Evolutionary conservation across 2,888 invertebrate species (phyloP), one percentile per base, ranked within the genome.

Genomic region (Agriopis marginaria): DNA sequence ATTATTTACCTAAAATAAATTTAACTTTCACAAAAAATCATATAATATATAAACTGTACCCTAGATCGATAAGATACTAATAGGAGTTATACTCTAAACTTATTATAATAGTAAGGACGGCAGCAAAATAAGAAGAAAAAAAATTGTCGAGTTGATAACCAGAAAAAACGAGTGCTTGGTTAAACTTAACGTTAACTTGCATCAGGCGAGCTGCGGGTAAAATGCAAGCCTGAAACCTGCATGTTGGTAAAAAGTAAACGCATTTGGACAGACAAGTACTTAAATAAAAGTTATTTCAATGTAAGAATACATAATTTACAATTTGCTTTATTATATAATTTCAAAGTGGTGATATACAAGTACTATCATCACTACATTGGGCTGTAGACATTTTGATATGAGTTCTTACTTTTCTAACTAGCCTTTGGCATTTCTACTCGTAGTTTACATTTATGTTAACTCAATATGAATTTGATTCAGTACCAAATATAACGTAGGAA

Each of bases 371-470:
- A 59, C 74, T 42, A 53, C 11, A 32, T 63, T 56, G 49, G 62
- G 32, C 32, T 58, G 12, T 64, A 51, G 45, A 70, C 72, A 72
- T 73, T 75, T 73, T 89, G 89, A 89, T 89, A 89, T 89, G 89
- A 85, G 69, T 82, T 63, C 70, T 77, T 83, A 86, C 80, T 45
- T 64, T 67, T 72, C 61, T 72, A 63, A 60, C 58, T 70, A 83
- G 88, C 88, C 87, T 88, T 88, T 84, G 88, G 88, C 88, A 81
- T 76, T 75, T 70, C 68, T 66, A 72, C 32, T 32, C 32, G 32
- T 32, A 32, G 12, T 49, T 68, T 60, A 60, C 9, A n/a, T 47
- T 51, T 64, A 55, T 56, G 11, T 51, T 64, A 44, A 39, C 5
- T 42, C 10, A 49, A 50, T 44, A 44, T n/a, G 6, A 58, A 12